Conservation (phyloP, 2,888 invertebrate species). For the Apeira syringaria region DNA sequence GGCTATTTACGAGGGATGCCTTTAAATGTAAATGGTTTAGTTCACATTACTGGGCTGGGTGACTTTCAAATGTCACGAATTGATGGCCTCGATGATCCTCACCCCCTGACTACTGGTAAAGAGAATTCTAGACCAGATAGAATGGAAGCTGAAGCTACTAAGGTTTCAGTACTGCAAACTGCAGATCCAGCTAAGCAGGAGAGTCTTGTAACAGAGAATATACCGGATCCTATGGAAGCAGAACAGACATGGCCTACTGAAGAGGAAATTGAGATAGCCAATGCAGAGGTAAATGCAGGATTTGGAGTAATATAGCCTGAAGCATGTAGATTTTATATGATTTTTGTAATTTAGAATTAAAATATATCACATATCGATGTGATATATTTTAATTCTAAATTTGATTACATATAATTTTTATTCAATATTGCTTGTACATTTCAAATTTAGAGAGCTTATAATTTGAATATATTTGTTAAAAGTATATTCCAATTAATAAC, state of each 20-base stretch:
- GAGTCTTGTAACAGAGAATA: slow-evolving; percentile 90
- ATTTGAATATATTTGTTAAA: no score
- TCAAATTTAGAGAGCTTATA: no score
- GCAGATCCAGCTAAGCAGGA: slow-evolving; percentile 88
- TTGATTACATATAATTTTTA: no score
- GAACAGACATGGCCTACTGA: slow-evolving; percentile 99
- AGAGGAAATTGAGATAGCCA: slow-evolving; percentile 92
- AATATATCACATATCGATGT: no score
- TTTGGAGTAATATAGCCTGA: no score
- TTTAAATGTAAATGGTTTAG: slow-evolving; percentile 93
- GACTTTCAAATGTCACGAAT: slow-evolving; percentile 96
- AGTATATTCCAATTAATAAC: no score
- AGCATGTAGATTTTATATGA: no score
- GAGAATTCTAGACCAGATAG: slow-evolving; percentile 67
- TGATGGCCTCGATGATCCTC: slow-evolving; percentile 87
- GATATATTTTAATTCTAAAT: no score
- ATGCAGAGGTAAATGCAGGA: slow-evolving; percentile 78
- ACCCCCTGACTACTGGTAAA: slow-evolving; percentile 82
- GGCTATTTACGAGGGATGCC: slow-evolving; percentile 94
- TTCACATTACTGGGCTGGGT: slow-evolving; percentile 96
- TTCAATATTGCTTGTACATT: no score
- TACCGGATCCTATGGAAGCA: slow-evolving; percentile 95
- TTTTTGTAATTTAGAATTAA: no score
- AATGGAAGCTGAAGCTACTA: slow-evolving; percentile 64
- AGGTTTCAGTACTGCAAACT: slow-evolving; percentile 77